These are phyloP conservation scores for Apolygus lucorum DNA, from an alignment of 1,140 invertebrate species.

Conservation along the genomic window DNA sequence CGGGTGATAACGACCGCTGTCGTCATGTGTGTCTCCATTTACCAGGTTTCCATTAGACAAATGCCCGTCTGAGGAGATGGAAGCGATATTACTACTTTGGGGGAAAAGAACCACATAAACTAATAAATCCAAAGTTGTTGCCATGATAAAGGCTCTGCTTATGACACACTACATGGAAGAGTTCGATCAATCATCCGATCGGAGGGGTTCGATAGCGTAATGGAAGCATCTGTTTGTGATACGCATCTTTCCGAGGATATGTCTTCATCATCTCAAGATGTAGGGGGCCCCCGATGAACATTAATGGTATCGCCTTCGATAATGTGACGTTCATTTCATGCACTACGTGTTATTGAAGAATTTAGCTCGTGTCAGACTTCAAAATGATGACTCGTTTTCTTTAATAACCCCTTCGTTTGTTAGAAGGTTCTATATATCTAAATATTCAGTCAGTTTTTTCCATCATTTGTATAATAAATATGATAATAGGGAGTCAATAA, in stretches of 20 bases:
- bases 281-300: background rate
- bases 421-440: no score
- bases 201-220: background rate
- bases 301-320: background rate
- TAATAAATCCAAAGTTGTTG: background rate
- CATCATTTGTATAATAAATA: no score
- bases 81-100: background rate
- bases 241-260: background rate
- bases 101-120: background rate
- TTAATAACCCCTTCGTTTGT: no score
- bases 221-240: slow-evolving; percentile 1
- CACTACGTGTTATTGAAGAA: no score
- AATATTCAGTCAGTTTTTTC: no score
- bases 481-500: no score
- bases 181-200: background rate
- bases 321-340: no score
- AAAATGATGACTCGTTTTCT: no score
- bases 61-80: background rate
- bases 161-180: background rate
- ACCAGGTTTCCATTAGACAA: background rate
- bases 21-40: no score
- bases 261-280: background rate
- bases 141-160: background rate
- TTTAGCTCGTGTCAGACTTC: no score
- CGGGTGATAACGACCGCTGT: no score